Percentiles rank a stretch among this genome's conserved stretches.
These are phyloP conservation scores for Horisme vitalbata DNA, from an alignment of 2,888 invertebrate species.

Conservation along the genomic window DNA sequence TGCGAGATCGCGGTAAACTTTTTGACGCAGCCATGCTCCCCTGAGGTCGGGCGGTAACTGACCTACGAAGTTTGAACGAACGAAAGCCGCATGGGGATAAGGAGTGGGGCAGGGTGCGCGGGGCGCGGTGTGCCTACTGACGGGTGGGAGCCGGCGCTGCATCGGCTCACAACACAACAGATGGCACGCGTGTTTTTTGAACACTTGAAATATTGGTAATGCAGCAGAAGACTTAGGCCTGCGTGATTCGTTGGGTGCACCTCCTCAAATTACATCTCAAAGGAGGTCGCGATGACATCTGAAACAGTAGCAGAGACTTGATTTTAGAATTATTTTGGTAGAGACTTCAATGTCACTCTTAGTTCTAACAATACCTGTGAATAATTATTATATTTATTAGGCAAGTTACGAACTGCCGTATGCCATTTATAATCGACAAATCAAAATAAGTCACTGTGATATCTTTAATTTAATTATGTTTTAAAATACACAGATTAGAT, in stretches of 20 bases:
- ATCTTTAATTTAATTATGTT: no score
- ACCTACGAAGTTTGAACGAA: slow-evolving; percentile 84
- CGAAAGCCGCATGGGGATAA: slow-evolving; percentile 80
- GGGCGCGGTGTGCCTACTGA: slow-evolving; percentile 57
- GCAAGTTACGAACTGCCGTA: no score
- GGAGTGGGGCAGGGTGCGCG: slow-evolving; percentile 55
- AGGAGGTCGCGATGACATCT: slow-evolving; percentile 68
- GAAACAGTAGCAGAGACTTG: slow-evolving; percentile 49
- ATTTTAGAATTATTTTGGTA: slow-evolving; percentile 2
- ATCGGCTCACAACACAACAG: slow-evolving; percentile 79
- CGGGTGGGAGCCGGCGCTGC: slow-evolving; percentile 76
- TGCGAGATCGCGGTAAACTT: slow-evolving; percentile 76
- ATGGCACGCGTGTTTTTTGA: slow-evolving; percentile 82
- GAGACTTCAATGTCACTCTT: no score
- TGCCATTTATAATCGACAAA: no score
- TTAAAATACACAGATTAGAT: no score
- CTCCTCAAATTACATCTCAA: slow-evolving; percentile 74
- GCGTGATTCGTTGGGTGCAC: slow-evolving; percentile 71
- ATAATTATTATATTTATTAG: no score
- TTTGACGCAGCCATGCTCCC: slow-evolving; percentile 82
- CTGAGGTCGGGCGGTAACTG: slow-evolving; percentile 83
- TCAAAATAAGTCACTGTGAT: no score
- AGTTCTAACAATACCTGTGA: no score
- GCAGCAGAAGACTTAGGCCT: slow-evolving; percentile 72
- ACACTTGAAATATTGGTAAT: slow-evolving; percentile 77